A percentile compares a stretch with the other conserved stretches of the same genome.
These are phyloP conservation scores for Coremacera marginata DNA, from an alignment of 2,888 invertebrate genomes.

Conservation along the genomic window DNA sequence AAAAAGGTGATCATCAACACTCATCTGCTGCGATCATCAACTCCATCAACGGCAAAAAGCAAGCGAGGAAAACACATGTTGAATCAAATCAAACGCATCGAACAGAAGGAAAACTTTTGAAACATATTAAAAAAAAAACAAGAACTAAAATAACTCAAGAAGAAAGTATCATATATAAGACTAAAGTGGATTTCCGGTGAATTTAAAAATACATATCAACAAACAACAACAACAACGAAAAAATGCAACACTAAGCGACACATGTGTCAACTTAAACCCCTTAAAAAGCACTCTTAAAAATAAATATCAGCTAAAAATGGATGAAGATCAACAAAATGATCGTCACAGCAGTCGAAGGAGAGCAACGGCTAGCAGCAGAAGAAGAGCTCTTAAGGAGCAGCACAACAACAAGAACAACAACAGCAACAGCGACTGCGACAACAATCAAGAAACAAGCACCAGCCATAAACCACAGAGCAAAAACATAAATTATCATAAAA, in stretches of 20 bases:
- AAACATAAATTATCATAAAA: conserved; percentile 46
- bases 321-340: conserved; percentile 35
- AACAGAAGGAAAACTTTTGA: conserved; percentile 4
- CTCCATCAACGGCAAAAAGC: conserved; percentile 7
- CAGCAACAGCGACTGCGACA: conserved; percentile 24
- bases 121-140: conserved; percentile 33
- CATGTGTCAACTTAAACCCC: conserved; percentile 53
- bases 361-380: conserved; percentile 31
- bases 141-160: conserved; percentile 2
- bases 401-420: conserved; percentile 25
- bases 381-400: conserved; percentile 30
- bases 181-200: conserved; percentile 66
- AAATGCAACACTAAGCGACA: conserved; percentile 45
- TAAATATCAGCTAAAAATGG: conserved; percentile 54
- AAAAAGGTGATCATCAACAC: conserved; percentile 40
- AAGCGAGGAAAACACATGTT: conserved; percentile 55
- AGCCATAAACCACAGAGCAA: conserved; percentile 44
- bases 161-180: conserved; percentile 44
- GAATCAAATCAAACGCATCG: conserved; percentile 47
- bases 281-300: conserved; percentile 51
- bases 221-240: conserved; percentile 29
- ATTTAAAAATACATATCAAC: conserved; percentile 49
- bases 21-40: conserved; percentile 24
- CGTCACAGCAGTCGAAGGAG: conserved; percentile 21
- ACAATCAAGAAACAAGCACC: conserved; percentile 18